Base-by-base conservation (phyloP, 1,140 invertebrate species). In the Euura saliciscinereae region DNA sequence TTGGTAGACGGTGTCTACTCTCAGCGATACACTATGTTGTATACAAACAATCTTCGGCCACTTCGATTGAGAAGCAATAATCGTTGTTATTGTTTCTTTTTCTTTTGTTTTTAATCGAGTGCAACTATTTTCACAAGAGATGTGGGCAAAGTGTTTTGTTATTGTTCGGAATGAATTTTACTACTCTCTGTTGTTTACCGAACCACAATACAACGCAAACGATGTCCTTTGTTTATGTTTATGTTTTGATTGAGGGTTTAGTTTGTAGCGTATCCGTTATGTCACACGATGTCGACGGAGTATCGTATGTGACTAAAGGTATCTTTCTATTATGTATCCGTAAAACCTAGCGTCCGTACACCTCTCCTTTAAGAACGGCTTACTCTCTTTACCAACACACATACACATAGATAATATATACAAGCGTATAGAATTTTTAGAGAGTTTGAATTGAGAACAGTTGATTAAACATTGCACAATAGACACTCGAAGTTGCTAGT, bases 361-460 rank as follows among this genome's bases (percentile, higher is more conserved):
- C 28, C 28, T 28, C 28, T 28, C 28, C 28, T 28, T 28, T 28
- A 28, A 28, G 28, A 28, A 28, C 28, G 28, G 28, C 28, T 28
- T 28, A 28, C 28, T 28, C 28, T 28, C 51, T 51, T 6, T 7
- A 51, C 46, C 6, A 51, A 59, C 51, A 59, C 51, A 59, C 51
- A 6, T 6, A n/a, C 51, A 59, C 10, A 4, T 0, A 59, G 13
- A 3, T 6, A 3, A 59, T 3, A 59, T n/a, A 8, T 3, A n/a
- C 51, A 59, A 6, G 51, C 10, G 51, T 59, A 11, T 1, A 28
- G 28, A 28, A 28, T 59, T 51, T 51, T 59, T 59, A 59, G 51
- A 59, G 51, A 59, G 51, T 59, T 59, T 11, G 51, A 59, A 59
- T 59, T 59, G 51, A 59, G 51, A 59, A 59, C 51, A 59, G 51